These are phyloP conservation scores for Scytalopus superciliaris DNA, from an alignment of 2,113 vertebrate species.

Conservation along the genomic window DNA sequence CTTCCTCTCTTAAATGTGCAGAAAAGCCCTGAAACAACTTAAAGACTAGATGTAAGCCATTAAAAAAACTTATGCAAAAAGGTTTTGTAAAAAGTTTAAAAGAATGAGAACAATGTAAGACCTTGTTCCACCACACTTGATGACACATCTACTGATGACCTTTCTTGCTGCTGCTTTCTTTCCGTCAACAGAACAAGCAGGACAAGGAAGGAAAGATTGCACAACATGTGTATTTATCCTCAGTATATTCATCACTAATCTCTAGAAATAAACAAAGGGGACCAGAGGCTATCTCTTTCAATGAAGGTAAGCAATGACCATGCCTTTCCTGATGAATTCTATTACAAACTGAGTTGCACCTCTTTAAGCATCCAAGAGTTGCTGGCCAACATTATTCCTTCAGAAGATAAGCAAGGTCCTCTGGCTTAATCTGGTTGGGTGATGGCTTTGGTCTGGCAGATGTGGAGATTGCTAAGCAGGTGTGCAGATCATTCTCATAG, in stretches of 20 bases:
- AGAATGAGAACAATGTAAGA: not conserved
- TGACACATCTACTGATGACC: not conserved
- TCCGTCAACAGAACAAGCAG: not conserved
- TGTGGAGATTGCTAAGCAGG: not conserved
- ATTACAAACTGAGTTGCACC: not conserved
- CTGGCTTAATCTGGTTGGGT: not conserved
- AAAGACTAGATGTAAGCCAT: not conserved
- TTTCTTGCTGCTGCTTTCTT: not conserved
- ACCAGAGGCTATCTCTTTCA: not conserved
- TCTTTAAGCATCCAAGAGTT: not conserved
- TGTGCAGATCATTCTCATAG: not conserved
- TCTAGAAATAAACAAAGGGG: not conserved
- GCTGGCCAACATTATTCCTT: not conserved
- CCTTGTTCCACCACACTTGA: not conserved
- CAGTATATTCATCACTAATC: not conserved
- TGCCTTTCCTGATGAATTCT: not conserved
- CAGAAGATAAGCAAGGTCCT: not conserved
- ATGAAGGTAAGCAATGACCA: not conserved
- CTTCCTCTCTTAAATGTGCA: not conserved
- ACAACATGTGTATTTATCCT: constrained; percentile 3
- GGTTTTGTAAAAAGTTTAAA: not conserved
- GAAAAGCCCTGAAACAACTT: not conserved
- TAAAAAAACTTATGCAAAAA: not conserved
- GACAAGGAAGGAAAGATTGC: not conserved
- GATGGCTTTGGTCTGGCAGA: not conserved